Evolutionary conservation across 2,113 vertebrate species (phyloP).

Genomic region (Atrichornis clamosus): DNA sequence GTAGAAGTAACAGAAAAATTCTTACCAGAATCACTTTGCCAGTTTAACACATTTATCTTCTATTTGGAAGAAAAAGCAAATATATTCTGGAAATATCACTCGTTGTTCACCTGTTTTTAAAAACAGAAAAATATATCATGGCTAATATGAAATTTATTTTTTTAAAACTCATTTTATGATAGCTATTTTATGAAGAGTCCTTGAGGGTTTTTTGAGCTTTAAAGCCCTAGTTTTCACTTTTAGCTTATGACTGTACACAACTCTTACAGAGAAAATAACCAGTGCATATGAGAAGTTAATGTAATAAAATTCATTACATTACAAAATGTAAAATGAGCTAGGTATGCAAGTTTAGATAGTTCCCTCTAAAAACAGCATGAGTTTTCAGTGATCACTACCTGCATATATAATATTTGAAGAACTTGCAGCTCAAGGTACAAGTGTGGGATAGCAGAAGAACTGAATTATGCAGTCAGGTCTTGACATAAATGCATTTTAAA

Average conservation of each 20-base stretch:
- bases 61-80: not conserved
- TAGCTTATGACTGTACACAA: not conserved
- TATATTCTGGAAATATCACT: not conserved
- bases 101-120: constrained; percentile 9
- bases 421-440: not conserved
- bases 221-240: not conserved
- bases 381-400: not conserved
- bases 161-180: not conserved
- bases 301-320: not conserved
- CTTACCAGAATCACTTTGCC: constrained; percentile 52
- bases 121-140: not conserved
- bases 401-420: not conserved
- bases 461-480: not conserved
- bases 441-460: not conserved
- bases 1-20: not conserved
- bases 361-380: not conserved
- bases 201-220: not conserved
- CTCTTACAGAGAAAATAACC: not conserved
- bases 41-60: constrained; percentile 46
- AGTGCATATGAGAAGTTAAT: not conserved
- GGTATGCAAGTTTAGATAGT: not conserved
- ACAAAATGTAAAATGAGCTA: not conserved
- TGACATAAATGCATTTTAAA: not conserved
- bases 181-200: not conserved
- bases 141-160: not conserved